Evolutionary conservation across 2,797 vertebrate genomes (phyloP).

Genomic region (Sitta carolinensis): DNA sequence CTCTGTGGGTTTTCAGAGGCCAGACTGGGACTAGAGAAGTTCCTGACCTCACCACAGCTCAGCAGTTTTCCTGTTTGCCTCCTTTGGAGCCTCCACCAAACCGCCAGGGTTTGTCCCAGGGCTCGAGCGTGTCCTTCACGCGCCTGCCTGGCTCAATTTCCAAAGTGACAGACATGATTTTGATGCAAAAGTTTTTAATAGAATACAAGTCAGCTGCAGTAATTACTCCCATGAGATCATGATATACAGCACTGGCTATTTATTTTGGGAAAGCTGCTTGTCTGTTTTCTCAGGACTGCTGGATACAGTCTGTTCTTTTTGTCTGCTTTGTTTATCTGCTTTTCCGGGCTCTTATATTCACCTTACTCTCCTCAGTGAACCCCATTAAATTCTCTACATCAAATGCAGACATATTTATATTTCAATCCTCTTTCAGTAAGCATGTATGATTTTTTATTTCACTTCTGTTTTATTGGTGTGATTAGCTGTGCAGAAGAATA

Average conservation of each 20-base stretch:
- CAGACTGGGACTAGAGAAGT: background rate
- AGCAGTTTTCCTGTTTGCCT: background rate
- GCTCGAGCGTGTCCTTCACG: rapidly evolving
- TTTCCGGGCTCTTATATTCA: background rate
- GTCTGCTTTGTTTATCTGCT: background rate
- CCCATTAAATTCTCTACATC: background rate
- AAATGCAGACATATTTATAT: background rate
- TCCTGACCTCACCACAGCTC: background rate
- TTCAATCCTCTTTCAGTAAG: background rate
- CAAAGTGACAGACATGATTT: background rate
- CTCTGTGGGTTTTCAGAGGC: background rate
- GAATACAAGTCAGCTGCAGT: background rate
- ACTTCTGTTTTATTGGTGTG: background rate
- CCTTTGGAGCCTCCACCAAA: background rate
- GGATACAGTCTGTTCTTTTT: background rate
- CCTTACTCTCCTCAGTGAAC: background rate
- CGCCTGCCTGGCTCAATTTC: background rate
- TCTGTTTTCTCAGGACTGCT: background rate
- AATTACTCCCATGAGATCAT: background rate
- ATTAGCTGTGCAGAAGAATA: background rate
- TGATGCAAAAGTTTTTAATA: background rate
- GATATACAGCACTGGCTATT: background rate
- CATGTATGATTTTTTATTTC: background rate
- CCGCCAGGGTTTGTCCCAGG: background rate
- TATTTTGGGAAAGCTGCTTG: background rate